Base-by-base conservation (phyloP, 53 echinoderm and acorn worm genomes). In the Zoroaster sp. region DNA sequence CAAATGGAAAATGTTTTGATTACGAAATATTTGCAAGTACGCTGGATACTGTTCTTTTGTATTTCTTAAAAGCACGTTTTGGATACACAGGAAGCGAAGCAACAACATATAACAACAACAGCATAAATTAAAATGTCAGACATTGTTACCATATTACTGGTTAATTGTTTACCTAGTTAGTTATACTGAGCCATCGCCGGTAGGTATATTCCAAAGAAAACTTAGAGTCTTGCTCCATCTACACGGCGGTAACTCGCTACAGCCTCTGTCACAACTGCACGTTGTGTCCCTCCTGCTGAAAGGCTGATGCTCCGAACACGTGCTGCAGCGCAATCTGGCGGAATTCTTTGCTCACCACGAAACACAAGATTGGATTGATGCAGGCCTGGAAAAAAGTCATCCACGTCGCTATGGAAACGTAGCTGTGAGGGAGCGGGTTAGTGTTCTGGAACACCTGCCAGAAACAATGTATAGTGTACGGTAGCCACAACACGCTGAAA, bases 401-500 rank as follows among this genome's bases (percentile, higher is more conserved):
- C 96, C 96, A 96, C 44, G 96, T 94, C 34, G 94, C 94, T 45
- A 94, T 92, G 74, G 94, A 92, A 33, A 96, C 91, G 78, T 83
- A 93, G 70, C 75, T 87, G 59, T 86, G 77, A 30, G 96, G 93
- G 46, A 94, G 70, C 11, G 87, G 86, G n/a, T 92, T 73, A 53
- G 49, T 69, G 9, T 88, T 46, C 37, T 79, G 74, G 55, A 96
- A 96, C 73, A 94, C 93, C 31, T 86, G 71, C 44, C 90, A 85
- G 88, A 92, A 94, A 69, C 92, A 95, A 77, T 94, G 89, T 37
- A 97, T 91, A 75, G 95, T 94, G 88, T 97, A 97, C 72, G 97
- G 97, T 11, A 90, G 69, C 97, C 95, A 95, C 14, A 97, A 71
- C 17, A 94, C 51, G 41, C 83, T 88, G 74, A 91, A 94, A 15